Base-by-base conservation (phyloP, 2,888 invertebrate species). In the Acrocyrtus sp. region DNA sequence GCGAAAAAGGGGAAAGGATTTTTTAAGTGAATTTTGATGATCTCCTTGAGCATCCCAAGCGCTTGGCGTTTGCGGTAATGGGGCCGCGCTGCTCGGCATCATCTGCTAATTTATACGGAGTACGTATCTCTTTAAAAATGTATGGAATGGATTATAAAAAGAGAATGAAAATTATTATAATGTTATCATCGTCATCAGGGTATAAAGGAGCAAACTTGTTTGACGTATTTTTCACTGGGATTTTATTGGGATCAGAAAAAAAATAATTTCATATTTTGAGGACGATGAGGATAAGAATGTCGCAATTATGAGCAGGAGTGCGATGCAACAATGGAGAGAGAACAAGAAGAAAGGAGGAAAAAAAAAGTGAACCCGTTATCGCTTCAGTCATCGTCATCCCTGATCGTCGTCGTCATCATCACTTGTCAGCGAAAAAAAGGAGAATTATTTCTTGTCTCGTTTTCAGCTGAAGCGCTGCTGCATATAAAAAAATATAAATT, bases 21-120 rank as follows among this genome's bases (percentile, higher is more conserved):
- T 54, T 45, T 56, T 65, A 65, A 65, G 54, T 65, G 53, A 39
- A 54, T 65, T 65, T 65, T 65, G 65, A 65, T 65, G 65, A 65
- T 54, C 65, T 15, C 26, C 10, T 65, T 56, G 27, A 54, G 45
- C 47, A 24, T 48, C 26, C n/a, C 45, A 54, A n/a, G n/a, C n/a
- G n/a, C n/a, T n/a, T n/a, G n/a, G 56, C 65, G 65, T 65, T 47
- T 65, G 54, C 56, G 24, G 54, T 65, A 65, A 65, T 65, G 65
- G 65, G 50, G 34, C 56, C 54, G 56, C 17, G 60, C 29, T 45
- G n/a, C 8, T 58, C 21, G 26, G n/a, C 21, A 56, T 39, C 27
- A 45, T 58, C 47, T 61, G 61, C 61, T 61, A 61, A 50, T 61
- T 61, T 61, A 50, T 61, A 61, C 24, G 58, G 19, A 47, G 8